Evolutionary conservation across 2,113 vertebrate species (phyloP), one percentile per base, ranked within the genome.

Genomic region (Bubo blakistoni): DNA sequence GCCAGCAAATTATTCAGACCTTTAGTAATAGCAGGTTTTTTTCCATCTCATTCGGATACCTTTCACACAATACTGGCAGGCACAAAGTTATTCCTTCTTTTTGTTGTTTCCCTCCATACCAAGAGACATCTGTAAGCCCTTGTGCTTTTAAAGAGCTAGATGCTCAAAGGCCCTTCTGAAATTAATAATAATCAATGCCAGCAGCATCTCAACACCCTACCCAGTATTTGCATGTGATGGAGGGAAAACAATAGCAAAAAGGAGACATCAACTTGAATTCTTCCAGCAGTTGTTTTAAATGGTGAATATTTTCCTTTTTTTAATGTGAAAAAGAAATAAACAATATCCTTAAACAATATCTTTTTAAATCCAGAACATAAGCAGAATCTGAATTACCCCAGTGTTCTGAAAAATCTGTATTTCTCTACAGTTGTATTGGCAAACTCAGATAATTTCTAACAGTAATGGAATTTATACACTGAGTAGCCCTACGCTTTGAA

Each of bases 301-400:
- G 87, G 89, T 70, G 86, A 96, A 94, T 95, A 96, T 96, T 95
- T 95, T 94, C 90, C 74, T 94, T 95, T 94, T 88, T 96, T 90
- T 96, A 96, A 97, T 96, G 90, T 93, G 96, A 96, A 97, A 97
- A 96, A 97, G 88, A 96, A 97, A 96, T 97, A 94, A 94, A 85
- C 94, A 94, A 91, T 91, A 92, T 86, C 63, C 84, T 88, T 95
- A 96, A 96, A 96, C 88, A 93, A 93, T 94, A 94, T 78, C 92
- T 94, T 97, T 90, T 97, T 54, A 88, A 97, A 95, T 96, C 47
- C 74, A 94, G 96, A 96, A 92, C 91, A 96, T 94, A 97, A 96
- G 91, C 89, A 96, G 94, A 94, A 90, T 94, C 88, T 96, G 92
- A 95, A 95, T 90, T 92, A 94, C 47, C n/a, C 84, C 86, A 91